Conservation (phyloP, 2,888 invertebrate species). For the Beris chalybata region DNA sequence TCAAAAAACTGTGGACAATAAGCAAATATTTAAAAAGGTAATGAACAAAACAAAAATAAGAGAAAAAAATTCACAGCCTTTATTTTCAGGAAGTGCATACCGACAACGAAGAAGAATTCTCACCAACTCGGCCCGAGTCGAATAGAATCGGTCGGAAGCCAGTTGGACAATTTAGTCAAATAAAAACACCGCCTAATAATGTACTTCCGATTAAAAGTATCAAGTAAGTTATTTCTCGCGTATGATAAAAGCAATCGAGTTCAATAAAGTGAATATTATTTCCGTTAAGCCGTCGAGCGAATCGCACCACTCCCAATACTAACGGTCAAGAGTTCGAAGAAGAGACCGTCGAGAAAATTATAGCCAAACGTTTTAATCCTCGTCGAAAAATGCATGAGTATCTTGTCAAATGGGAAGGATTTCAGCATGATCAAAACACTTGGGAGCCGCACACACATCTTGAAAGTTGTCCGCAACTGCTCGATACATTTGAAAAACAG, state of each 20-base stretch:
- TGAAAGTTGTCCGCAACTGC: conserved; percentile 72
- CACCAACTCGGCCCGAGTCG: conserved; percentile 11
- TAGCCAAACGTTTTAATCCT: conserved; percentile 81
- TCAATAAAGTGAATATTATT: not conserved
- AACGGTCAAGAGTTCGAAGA: conserved; percentile 60
- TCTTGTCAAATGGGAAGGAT: conserved; percentile 83
- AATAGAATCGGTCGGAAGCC: conserved; percentile 21
- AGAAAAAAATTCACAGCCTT: not conserved
- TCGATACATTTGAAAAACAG: conserved; percentile 80
- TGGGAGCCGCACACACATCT: conserved; percentile 82
- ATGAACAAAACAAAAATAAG: not conserved
- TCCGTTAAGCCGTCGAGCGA: conserved; percentile 49
- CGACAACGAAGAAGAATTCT: conserved; percentile 21
- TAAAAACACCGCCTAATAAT: conserved; percentile 15
- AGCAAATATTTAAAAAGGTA: conserved; percentile 29
- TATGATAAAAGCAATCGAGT: not conserved
- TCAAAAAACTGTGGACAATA: conserved; percentile 10
- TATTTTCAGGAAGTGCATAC: conserved; percentile 7
- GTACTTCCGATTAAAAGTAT: conserved; percentile 13
- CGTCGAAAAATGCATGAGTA: conserved; percentile 77
- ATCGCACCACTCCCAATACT: conserved; percentile 45
- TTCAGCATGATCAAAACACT: conserved; percentile 77
- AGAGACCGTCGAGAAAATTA: conserved; percentile 78
- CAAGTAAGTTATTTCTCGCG: conserved; percentile 23
- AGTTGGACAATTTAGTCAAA: conserved; percentile 26